Percentiles rank a stretch among this genome's conserved stretches.
phyloP scores from a whole-genome alignment of 2,797 vertebrate genomes.

The Bufotes viridis region DNA sequence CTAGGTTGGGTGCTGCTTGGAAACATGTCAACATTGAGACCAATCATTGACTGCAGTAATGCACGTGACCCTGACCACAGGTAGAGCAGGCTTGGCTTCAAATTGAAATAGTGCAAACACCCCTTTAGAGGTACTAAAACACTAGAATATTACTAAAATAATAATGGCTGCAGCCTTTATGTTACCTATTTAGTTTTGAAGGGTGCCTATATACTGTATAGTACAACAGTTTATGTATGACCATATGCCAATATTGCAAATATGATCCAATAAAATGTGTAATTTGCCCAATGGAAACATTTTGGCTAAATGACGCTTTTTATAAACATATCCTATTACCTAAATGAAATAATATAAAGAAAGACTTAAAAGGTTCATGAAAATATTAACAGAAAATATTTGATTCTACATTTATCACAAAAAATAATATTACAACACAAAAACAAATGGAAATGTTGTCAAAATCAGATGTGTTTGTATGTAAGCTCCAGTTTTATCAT shows the following conservation, averaged over 20 bases:
- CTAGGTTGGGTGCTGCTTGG: too few species aligned
- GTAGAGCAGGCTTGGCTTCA: too few species aligned
- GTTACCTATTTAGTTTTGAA: too few species aligned
- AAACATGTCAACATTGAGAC: too few species aligned
- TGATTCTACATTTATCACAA: neutral
- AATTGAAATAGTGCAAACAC: too few species aligned
- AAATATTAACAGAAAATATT: neutral
- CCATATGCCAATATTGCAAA: neutral
- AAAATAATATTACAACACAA: neutral
- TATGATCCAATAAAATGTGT: neutral
- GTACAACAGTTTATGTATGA: neutral
- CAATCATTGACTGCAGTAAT: too few species aligned
- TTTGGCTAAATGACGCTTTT: neutral
- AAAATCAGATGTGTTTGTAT: conserved; percentile 36
- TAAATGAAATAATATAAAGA: neutral
- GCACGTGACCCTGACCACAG: too few species aligned
- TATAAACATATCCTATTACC: neutral
- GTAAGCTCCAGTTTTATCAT: conserved; percentile 31
- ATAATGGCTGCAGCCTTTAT: too few species aligned
- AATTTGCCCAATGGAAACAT: neutral
- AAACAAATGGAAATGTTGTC: conserved; percentile 29
- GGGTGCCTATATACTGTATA: too few species aligned
- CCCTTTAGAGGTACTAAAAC: too few species aligned
- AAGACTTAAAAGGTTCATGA: neutral
- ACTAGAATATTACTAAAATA: too few species aligned